Conservation (phyloP, 2,888 invertebrate genomes). For the Crioceris asparagi region DNA sequence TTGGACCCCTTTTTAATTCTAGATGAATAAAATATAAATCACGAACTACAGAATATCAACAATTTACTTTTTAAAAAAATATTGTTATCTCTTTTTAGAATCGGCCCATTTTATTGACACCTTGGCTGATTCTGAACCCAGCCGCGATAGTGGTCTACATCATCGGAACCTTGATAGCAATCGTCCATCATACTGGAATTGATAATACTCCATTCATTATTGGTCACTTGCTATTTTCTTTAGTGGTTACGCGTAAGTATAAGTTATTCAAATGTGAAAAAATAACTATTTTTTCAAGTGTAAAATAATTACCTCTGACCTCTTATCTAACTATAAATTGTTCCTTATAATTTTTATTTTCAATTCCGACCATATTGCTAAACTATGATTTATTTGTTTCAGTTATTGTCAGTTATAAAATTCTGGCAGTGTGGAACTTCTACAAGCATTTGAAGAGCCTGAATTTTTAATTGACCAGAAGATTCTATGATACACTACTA, state of each 20-base stretch:
- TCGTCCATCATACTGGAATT: conserved; percentile 28
- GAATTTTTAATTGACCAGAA: conserved; percentile 29
- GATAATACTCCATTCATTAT: conserved; percentile 28
- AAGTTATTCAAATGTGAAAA: no score
- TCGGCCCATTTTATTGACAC: conserved; percentile 30
- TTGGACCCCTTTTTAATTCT: no score
- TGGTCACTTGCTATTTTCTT: conserved; percentile 28
- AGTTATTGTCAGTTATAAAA: conserved; percentile 31
- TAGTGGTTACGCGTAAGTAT: conserved; percentile 28
- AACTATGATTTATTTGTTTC: conserved; percentile 20
- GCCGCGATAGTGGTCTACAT: conserved; percentile 28
- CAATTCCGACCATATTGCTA: conserved; percentile 1
- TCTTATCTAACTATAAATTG: neutral
- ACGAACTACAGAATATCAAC: no score
- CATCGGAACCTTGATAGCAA: conserved; percentile 28
- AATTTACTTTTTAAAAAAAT: conserved; percentile 3
- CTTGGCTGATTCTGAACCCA: conserved; percentile 33
- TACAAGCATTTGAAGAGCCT: conserved; percentile 32
- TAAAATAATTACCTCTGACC: no score
- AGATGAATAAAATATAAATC: no score
- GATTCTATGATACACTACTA: no score
- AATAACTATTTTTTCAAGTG: no score
- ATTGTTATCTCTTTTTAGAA: conserved; percentile 27
- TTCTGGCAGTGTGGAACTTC: conserved; percentile 29
- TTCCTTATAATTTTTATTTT: conserved; percentile 1